Evolutionary conservation across 2,888 invertebrate species (phyloP).

Genomic region (Emesis furor): DNA sequence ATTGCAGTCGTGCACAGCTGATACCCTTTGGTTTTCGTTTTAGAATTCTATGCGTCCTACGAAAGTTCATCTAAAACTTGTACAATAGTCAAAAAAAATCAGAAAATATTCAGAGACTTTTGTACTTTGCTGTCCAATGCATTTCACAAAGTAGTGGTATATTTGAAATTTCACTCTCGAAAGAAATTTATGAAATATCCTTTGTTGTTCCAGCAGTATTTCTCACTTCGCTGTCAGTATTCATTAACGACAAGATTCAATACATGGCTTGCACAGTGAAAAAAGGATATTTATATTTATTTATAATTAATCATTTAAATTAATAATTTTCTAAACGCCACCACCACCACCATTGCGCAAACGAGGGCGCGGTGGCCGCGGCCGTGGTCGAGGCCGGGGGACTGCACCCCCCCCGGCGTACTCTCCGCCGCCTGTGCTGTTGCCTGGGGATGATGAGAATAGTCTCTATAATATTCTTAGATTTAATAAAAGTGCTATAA

Average conservation of each 20-base stretch:
- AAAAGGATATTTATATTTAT: not conserved
- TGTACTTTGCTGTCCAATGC: not conserved
- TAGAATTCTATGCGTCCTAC: no score
- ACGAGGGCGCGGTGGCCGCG: slow-evolving; percentile 85
- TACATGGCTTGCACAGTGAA: not conserved
- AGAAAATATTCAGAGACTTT: not conserved
- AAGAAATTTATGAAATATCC: no score
- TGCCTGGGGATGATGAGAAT: slow-evolving; percentile 95
- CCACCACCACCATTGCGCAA: slow-evolving; percentile 87
- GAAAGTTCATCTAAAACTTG: not conserved
- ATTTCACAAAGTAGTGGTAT: not conserved
- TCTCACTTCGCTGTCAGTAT: not conserved
- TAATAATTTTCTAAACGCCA: slow-evolving; percentile 73
- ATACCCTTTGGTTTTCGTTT: no score
- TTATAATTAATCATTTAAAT: no score
- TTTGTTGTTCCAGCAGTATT: not conserved
- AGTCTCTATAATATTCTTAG: slow-evolving; percentile 96
- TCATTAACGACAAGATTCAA: not conserved
- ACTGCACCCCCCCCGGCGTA: slow-evolving; percentile 88
- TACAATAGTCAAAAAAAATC: not conserved
- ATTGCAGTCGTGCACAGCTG: no score
- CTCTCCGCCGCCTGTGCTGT: slow-evolving; percentile 89
- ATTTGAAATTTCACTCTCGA: not conserved
- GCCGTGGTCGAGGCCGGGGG: slow-evolving; percentile 86
- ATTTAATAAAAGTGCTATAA: slow-evolving; percentile 96